These are phyloP conservation scores for Syngnathus rostellatus DNA, from an alignment of 2,797 vertebrate species.

Conservation along the genomic window DNA sequence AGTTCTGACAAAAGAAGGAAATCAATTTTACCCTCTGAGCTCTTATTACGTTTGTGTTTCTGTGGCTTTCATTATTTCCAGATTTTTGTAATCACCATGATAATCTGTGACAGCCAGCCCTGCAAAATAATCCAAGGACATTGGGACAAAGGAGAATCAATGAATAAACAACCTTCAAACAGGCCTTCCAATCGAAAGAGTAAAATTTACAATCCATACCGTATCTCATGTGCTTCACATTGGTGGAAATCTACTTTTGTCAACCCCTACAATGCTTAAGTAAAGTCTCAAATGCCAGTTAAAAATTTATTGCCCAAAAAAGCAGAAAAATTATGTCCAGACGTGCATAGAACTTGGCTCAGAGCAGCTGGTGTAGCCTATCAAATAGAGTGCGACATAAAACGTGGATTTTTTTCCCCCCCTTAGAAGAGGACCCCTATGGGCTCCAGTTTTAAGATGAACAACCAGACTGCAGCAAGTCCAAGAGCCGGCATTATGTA, in stretches of 20 bases:
- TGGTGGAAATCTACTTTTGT: neutral
- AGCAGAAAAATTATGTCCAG: neutral
- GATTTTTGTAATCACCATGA: no score
- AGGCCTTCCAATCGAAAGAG: no score
- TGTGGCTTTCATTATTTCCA: no score
- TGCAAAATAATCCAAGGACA: no score
- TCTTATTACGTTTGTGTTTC: no score
- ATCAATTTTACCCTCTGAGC: no score
- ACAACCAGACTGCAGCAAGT: neutral
- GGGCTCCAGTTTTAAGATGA: neutral
- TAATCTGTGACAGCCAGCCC: no score
- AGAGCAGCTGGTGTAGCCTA: neutral
- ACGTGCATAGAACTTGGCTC: neutral
- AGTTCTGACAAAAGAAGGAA: no score
- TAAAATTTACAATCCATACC: no score
- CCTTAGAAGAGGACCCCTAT: neutral
- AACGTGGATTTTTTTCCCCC: neutral
- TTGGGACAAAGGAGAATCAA: no score
- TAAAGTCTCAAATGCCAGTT: neutral
- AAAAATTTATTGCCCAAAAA: neutral
- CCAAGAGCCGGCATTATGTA: neutral
- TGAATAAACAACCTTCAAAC: no score
- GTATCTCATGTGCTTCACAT: no score
- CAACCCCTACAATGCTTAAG: neutral
- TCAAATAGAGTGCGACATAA: neutral